phyloP scores from a whole-genome alignment of 2,888 invertebrate genomes.

The Drosophila paucipuncta region DNA sequence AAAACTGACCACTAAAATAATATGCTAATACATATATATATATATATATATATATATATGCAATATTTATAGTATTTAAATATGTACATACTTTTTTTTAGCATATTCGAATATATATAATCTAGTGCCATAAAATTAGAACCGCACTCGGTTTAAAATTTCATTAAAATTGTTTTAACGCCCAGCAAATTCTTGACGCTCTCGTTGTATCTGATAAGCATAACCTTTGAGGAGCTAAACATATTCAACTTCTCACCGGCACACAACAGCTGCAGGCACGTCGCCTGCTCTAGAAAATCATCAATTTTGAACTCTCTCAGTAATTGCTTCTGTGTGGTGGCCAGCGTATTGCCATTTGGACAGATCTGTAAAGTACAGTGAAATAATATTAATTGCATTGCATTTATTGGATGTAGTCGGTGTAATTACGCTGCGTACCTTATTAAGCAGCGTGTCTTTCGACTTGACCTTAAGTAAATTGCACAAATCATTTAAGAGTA shows the following conservation, averaged over 20 bases:
- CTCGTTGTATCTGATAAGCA: conserved; percentile 93
- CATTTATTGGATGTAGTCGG: conserved; percentile 42
- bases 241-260: conserved; percentile 93
- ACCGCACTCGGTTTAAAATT: conserved; percentile 85
- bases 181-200: conserved; percentile 92
- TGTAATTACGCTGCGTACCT: conserved; percentile 82
- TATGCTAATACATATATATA: conserved; percentile 43
- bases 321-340: conserved; percentile 79
- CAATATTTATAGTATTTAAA: conserved; percentile 1
- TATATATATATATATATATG: conserved; percentile 41
- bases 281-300: conserved; percentile 92
- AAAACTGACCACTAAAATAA: conserved; percentile 47
- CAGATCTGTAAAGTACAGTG: conserved; percentile 78
- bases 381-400: not conserved
- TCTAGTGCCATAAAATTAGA: conserved; percentile 20
- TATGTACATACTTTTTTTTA: conserved; percentile 10
- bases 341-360: conserved; percentile 79
- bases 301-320: conserved; percentile 91
- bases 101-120: conserved; percentile 27
- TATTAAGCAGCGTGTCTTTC: conserved; percentile 91
- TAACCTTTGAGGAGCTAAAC: conserved; percentile 91
- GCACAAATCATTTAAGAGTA: conserved; percentile 92
- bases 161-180: conserved; percentile 91
- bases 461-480: conserved; percentile 92
- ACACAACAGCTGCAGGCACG: conserved; percentile 91